Conservation (phyloP, 2,888 invertebrate genomes). For the Chrysolina haemoptera region DNA sequence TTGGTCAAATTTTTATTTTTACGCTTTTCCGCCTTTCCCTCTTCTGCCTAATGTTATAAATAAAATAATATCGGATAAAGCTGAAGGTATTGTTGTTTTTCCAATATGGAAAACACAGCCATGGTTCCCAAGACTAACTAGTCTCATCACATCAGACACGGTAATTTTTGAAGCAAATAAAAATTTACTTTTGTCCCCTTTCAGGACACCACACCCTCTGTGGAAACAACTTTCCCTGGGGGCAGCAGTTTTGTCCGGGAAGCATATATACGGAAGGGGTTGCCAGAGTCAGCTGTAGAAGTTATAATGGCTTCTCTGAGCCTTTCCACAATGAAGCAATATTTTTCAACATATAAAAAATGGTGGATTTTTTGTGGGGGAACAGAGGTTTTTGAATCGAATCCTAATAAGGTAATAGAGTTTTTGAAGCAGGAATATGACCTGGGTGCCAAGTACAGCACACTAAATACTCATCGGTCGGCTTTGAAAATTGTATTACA, state of each 20-base stretch:
- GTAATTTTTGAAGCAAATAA: not conserved
- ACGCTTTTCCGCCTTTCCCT: no score
- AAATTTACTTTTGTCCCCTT: not conserved
- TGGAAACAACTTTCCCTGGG: constrained; percentile 3
- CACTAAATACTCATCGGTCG: no score
- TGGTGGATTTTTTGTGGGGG: constrained; percentile 8
- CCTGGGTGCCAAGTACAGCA: no score
- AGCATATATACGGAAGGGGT: not conserved
- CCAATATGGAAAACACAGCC: constrained; percentile 27
- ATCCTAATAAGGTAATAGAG: no score
- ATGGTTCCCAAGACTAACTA: constrained; percentile 26
- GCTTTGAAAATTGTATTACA: no score
- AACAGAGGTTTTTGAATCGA: no score
- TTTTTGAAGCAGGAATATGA: no score
- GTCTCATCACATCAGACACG: not conserved
- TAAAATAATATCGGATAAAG: constrained; percentile 10
- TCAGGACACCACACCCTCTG: constrained; percentile 11
- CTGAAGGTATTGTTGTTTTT: constrained; percentile 29
- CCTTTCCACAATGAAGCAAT: not conserved
- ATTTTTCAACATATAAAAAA: not conserved
- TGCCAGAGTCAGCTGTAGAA: not conserved
- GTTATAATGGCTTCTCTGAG: not conserved
- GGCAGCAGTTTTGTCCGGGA: constrained; percentile 11
- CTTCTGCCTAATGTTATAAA: constrained; percentile 29
- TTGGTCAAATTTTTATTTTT: no score